Conservation (phyloP, 2,113 vertebrate species). For the Ceratotherium simum region DNA sequence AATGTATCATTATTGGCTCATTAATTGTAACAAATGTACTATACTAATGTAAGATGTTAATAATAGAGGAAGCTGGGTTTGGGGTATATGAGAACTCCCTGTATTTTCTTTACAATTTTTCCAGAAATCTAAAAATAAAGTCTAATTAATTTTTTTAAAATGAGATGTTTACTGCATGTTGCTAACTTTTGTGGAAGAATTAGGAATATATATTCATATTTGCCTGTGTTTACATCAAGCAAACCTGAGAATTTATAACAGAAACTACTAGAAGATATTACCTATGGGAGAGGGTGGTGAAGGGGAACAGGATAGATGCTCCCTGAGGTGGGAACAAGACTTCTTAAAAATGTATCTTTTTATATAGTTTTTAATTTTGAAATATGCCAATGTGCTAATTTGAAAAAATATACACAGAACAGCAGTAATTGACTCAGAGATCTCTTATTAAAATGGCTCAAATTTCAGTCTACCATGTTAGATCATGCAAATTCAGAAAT, state of each 20-base stretch:
- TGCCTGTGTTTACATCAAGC: not conserved
- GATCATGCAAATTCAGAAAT: not conserved
- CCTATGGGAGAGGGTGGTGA: not conserved
- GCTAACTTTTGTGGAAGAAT: not conserved
- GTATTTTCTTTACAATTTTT: not conserved
- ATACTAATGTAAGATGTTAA: not conserved
- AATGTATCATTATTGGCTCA: not conserved
- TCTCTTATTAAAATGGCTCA: not conserved
- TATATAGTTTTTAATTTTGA: not conserved
- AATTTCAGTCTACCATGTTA: not conserved
- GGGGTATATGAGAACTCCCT: not conserved
- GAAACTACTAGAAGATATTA: not conserved
- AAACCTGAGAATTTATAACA: not conserved
- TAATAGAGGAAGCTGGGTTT: not conserved
- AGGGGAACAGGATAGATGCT: not conserved
- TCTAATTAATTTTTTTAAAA: not conserved
- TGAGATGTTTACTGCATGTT: not conserved
- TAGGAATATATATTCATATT: not conserved
- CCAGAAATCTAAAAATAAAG: not conserved
- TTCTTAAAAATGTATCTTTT: not conserved
- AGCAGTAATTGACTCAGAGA: not conserved
- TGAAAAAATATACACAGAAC: not conserved
- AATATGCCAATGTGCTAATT: not conserved
- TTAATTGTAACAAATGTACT: not conserved
- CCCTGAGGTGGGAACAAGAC: not conserved